Percentiles rank a stretch among this genome's conserved stretches.
phyloP scores from a whole-genome alignment of 2,888 invertebrate species.

The Drosophila atripex region DNA sequence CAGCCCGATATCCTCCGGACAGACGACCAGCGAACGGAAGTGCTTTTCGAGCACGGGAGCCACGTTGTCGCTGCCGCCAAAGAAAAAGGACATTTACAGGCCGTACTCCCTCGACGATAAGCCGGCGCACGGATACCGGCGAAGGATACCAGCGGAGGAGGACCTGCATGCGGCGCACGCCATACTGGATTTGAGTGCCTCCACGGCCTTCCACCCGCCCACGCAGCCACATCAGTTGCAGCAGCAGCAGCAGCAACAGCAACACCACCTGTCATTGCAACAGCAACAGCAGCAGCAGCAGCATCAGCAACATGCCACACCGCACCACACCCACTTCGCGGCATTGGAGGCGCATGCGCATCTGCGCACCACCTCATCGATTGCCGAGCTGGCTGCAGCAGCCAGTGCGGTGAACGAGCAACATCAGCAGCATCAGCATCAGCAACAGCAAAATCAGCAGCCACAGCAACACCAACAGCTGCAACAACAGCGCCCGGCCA shows the following conservation, averaged over 20 bases:
- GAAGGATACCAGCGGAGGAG: slow-evolving; percentile 89
- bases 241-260: slow-evolving; percentile 70
- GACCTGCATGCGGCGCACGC: slow-evolving; percentile 95
- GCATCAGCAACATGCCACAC: slow-evolving; percentile 68
- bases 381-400: slow-evolving; percentile 78
- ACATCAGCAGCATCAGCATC: slow-evolving; percentile 47
- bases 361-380: slow-evolving; percentile 73
- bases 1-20: slow-evolving; percentile 81
- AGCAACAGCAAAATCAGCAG: slow-evolving; percentile 1
- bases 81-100: slow-evolving; percentile 95
- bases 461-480: background rate
- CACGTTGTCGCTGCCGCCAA: slow-evolving; percentile 92
- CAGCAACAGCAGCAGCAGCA: slow-evolving; percentile 61
- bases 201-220: slow-evolving; percentile 89
- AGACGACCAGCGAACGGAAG: slow-evolving; percentile 90
- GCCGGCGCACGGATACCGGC: slow-evolving; percentile 80
- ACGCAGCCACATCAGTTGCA: slow-evolving; percentile 84
- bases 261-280: slow-evolving; percentile 55
- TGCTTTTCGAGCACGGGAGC: slow-evolving; percentile 94
- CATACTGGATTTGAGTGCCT: slow-evolving; percentile 94
- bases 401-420: slow-evolving; percentile 79
- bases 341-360: slow-evolving; percentile 68
- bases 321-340: slow-evolving; percentile 50
- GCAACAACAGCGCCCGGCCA: slow-evolving; percentile 71
- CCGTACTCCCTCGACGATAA: slow-evolving; percentile 92